Evolutionary conservation across 2,797 vertebrate species (phyloP).

Genomic region (Rhabdophis nuchalis): DNA sequence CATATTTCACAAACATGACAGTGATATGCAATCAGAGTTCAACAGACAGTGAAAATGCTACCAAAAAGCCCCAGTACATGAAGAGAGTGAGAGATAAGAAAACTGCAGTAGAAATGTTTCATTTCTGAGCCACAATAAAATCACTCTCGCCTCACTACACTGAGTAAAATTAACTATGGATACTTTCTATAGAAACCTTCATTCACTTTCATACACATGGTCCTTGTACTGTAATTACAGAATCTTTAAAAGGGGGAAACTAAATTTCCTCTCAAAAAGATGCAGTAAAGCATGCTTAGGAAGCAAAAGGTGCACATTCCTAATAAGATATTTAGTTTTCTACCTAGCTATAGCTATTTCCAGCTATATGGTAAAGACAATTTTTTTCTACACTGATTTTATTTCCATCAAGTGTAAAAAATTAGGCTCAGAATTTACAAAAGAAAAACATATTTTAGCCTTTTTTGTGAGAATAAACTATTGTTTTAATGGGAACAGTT

Average conservation of each 20-base stretch:
- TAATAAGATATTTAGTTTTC: background rate
- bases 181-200: background rate
- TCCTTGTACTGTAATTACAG: background rate
- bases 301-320: background rate
- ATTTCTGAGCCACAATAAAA: background rate
- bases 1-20: conserved; percentile 9
- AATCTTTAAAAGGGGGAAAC: background rate
- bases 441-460: background rate
- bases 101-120: background rate
- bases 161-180: background rate
- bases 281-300: background rate
- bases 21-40: background rate
- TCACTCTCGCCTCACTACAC: background rate
- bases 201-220: background rate
- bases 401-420: background rate
- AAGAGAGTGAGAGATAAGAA: background rate
- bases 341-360: background rate
- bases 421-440: background rate
- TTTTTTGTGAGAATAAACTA: background rate
- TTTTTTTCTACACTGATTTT: background rate
- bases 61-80: background rate
- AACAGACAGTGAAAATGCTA: background rate
- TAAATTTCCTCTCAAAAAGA: background rate
- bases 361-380: background rate
- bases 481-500: background rate